These are phyloP conservation scores for Pedicia rivosa DNA, from an alignment of 2,888 invertebrate species.

Conservation along the genomic window DNA sequence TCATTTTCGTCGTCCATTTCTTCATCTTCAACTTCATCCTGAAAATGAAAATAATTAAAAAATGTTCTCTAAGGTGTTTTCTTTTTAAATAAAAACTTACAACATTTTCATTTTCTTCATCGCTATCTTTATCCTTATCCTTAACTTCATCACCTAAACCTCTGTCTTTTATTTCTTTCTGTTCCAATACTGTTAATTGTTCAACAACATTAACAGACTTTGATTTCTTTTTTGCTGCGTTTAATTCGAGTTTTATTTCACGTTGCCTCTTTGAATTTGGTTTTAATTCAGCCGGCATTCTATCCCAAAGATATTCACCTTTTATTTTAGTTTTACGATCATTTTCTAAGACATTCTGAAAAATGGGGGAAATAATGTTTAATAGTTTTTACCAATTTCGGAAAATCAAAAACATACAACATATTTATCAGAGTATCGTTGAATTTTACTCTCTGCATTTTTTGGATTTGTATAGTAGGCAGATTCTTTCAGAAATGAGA, in stretches of 20 bases:
- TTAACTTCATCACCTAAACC: constrained; percentile 41
- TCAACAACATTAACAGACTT: constrained; percentile 19
- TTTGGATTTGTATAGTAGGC: constrained; percentile 27
- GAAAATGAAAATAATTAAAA: constrained; percentile 7
- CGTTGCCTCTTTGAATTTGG: constrained; percentile 33
- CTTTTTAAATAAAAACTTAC: background rate
- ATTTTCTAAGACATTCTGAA: constrained; percentile 20
- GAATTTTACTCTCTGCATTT: constrained; percentile 9
- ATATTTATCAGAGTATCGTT: constrained; percentile 18
- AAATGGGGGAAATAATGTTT: background rate
- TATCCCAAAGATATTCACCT: constrained; percentile 34
- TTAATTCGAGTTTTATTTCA: constrained; percentile 16
- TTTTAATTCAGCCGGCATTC: constrained; percentile 45
- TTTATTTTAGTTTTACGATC: constrained; percentile 19
- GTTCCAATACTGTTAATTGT: constrained; percentile 47
- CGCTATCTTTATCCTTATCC: constrained; percentile 40
- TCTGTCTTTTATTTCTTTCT: constrained; percentile 38
- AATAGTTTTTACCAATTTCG: background rate
- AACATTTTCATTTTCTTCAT: constrained; percentile 17
- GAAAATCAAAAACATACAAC: constrained; percentile 13
- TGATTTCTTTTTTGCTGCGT: constrained; percentile 15
- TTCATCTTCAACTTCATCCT: constrained; percentile 38
- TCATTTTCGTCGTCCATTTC: constrained; percentile 83
- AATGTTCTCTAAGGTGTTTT: background rate
- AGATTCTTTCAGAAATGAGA: constrained; percentile 53